Base-by-base conservation (phyloP, 2,888 invertebrate genomes). In the Ophion slaviceki region DNA sequence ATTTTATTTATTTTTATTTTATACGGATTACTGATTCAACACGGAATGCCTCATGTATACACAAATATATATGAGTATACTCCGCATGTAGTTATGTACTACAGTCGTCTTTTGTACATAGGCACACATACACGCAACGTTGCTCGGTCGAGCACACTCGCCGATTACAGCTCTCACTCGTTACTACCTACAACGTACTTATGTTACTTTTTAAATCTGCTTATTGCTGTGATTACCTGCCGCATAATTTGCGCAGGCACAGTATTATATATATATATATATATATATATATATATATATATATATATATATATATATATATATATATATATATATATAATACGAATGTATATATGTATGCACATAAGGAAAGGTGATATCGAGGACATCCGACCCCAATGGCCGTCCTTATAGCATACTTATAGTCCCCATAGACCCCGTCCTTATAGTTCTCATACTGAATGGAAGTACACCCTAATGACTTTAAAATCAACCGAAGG, bases 181-280 rank as follows among this genome's bases (percentile, higher is more conserved):
- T 92, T 92, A 92, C 92, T 92, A 92, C 92, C 92, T 92, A 92
- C 92, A 91, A 92, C 92, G 89, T 91, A 92, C 92, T 91, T 91
- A 92, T 88, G 91, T 92, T 92, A 91, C 92, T 92, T 92, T 75
- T 92, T 91, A 92, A 92, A 92, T 92, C 92, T 90, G 92, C 91
- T 92, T 92, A 92, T 92, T 92, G 92, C 92, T 91, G 91, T 92
- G 92, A 92, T 92, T 92, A 92, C 92, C 78, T 87, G 87, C 90
- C 91, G 91, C 91, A 92, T 92, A 92, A 92, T 92, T 90, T 90
- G 89, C 66, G 17, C 82, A 74, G 88, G 89, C 89, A 89, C 89
- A 88, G 74, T 77, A 80, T 53, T 64, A 14, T 64, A 17, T 53
- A 47, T 61, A 32, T 61, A 68, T 57, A 61, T 36, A 74, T 47